Base-by-base conservation (phyloP, 2,113 vertebrate genomes). In the Pterocles gutturalis region DNA sequence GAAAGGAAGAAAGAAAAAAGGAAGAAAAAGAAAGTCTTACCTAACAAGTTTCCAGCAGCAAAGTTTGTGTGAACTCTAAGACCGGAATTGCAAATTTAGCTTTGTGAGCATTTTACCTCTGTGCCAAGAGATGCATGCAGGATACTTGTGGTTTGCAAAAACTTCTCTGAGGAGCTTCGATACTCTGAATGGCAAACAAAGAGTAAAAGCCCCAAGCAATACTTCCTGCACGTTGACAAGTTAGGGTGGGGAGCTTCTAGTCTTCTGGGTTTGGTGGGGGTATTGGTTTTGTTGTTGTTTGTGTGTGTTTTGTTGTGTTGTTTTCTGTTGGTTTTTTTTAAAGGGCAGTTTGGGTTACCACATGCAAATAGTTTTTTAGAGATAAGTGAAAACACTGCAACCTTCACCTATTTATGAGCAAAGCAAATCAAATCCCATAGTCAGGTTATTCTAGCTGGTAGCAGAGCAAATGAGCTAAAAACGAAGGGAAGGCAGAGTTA, bases 401-500 rank as follows among this genome's bases (percentile, higher is more conserved):
- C 49, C 41, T n/a, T 77, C n/a, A 49, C 28, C 43, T n/a, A 17
- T 2, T 17, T 28, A 24, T 10, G 26, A 90, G 75, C 45, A 54
- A 65, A 93, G 79, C 34, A 45, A 34, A 26, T 10, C 21, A 13
- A 69, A 88, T 22, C n/a, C 71, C 54, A 41, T 58, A 31, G 62
- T 18, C 75, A 38, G 54, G 62, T 86, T 86, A 41, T 83, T 83
- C 71, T 7, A 7, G 41, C 83, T 66, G 62, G 70, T 43, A 95
- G 86, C 89, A 58, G 33, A 81, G 86, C 54, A 77, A 62, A 78
- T 0, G 22, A 95, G 80, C 83, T 93, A 54, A 73, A 93, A 89
- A 53, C 1, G 26, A 88, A 90, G 77, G 81, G 11, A 90, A 82
- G 62, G 46, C 29, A 92, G 94, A 95, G 95, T 96, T 96, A 96